These are phyloP conservation scores for Temnothorax longispinosus DNA, from an alignment of 1,140 invertebrate species.

Conservation along the genomic window DNA sequence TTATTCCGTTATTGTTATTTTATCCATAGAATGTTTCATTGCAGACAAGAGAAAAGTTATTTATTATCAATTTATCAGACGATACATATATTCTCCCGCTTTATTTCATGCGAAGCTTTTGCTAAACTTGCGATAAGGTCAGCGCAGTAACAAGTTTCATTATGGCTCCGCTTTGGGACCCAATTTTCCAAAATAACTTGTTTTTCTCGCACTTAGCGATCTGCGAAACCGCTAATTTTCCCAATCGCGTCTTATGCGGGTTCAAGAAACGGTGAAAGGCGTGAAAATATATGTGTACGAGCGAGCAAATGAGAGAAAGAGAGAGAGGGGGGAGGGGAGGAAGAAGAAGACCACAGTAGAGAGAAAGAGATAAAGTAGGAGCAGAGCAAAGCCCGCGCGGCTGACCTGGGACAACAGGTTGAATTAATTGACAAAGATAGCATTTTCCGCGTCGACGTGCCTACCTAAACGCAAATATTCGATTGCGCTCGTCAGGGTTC, in stretches of 20 bases:
- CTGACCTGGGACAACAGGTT: slow-evolving; percentile 81
- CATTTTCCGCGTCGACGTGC: slow-evolving; percentile 82
- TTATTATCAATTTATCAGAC: neutral
- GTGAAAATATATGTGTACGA: neutral
- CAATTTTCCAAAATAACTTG: slow-evolving; percentile 24
- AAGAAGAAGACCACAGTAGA: neutral
- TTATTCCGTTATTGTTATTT: neutral
- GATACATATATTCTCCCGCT: neutral
- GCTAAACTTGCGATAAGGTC: slow-evolving; percentile 4
- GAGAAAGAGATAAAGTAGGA: neutral
- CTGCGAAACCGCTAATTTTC: slow-evolving; percentile 77
- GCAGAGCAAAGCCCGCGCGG: slow-evolving; percentile 25
- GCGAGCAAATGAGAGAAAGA: neutral
- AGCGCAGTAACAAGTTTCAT: slow-evolving; percentile 4
- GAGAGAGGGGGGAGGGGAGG: too few relatives aligned
- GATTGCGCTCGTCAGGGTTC: slow-evolving; percentile 74
- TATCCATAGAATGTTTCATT: neutral
- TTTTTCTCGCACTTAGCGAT: slow-evolving; percentile 39
- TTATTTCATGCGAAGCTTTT: neutral
- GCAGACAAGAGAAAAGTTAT: neutral
- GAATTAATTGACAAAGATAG: slow-evolving; percentile 85
- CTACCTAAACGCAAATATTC: slow-evolving; percentile 83
- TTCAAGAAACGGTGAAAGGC: neutral
- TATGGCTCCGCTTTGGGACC: neutral
- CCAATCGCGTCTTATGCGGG: slow-evolving; percentile 48